Conservation (phyloP, 2,797 vertebrate genomes). For the Morus bassanus region DNA sequence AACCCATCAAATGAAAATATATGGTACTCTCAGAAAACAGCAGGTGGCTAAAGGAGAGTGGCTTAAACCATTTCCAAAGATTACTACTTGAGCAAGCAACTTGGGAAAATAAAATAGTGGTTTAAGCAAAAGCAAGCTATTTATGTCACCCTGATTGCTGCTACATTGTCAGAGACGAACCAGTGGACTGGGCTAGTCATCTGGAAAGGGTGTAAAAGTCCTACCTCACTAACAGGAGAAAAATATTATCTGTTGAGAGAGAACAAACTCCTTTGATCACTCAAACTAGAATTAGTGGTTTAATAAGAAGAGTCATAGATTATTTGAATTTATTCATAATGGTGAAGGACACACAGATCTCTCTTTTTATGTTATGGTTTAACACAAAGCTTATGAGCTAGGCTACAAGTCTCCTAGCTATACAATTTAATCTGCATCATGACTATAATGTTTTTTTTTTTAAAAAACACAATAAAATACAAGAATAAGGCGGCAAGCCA, state of each 20-base stretch:
- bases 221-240: neutral
- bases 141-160: neutral
- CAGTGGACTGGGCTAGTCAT: neutral
- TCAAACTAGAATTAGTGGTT: neutral
- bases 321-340: neutral
- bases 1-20: neutral
- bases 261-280: neutral
- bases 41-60: neutral
- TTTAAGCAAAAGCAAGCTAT: neutral
- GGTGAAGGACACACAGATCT: neutral
- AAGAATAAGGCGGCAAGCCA: neutral
- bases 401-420: neutral
- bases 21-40: neutral
- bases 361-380: neutral
- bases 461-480: neutral
- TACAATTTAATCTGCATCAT: neutral
- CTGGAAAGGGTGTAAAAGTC: neutral
- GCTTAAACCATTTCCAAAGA: neutral
- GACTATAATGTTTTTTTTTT: neutral
- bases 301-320: neutral
- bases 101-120: neutral
- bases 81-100: neutral
- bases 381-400: neutral
- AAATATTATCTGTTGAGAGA: neutral
- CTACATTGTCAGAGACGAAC: neutral